phyloP scores from a whole-genome alignment of 2,113 vertebrate genomes.

The Lophochroa leadbeateri region DNA sequence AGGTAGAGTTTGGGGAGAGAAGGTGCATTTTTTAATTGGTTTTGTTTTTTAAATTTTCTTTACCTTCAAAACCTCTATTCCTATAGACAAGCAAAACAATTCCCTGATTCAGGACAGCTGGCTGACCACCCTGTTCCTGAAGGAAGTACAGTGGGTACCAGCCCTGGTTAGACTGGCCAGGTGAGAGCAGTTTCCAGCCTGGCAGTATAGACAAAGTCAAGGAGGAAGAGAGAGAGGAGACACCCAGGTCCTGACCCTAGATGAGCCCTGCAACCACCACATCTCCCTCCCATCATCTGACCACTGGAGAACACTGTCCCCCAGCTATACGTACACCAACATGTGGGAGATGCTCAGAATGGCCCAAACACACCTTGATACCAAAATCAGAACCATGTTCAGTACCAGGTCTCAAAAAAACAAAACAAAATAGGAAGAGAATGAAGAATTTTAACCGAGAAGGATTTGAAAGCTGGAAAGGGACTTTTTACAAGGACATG shows the following conservation, averaged over 20 bases:
- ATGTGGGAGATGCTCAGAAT: background rate
- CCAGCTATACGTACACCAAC: background rate
- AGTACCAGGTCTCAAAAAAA: background rate
- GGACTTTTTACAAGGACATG: background rate
- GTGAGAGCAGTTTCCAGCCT: background rate
- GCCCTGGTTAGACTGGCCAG: background rate
- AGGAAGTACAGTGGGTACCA: background rate
- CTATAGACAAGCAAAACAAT: background rate
- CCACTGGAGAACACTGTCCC: background rate
- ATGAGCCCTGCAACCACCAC: background rate
- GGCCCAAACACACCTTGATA: background rate
- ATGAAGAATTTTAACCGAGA: background rate
- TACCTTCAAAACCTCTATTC: background rate
- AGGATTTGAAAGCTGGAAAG: background rate
- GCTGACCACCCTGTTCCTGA: background rate
- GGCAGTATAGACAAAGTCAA: background rate
- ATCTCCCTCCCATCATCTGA: background rate
- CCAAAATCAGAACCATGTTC: background rate
- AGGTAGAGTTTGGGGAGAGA: background rate
- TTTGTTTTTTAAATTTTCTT: background rate
- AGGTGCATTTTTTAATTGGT: background rate
- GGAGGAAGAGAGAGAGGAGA: background rate
- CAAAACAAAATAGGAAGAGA: background rate
- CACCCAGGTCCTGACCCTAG: background rate
- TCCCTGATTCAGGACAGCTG: background rate